phyloP scores from a whole-genome alignment of 2,113 vertebrate genomes.

The Tychaedon coryphoeus region DNA sequence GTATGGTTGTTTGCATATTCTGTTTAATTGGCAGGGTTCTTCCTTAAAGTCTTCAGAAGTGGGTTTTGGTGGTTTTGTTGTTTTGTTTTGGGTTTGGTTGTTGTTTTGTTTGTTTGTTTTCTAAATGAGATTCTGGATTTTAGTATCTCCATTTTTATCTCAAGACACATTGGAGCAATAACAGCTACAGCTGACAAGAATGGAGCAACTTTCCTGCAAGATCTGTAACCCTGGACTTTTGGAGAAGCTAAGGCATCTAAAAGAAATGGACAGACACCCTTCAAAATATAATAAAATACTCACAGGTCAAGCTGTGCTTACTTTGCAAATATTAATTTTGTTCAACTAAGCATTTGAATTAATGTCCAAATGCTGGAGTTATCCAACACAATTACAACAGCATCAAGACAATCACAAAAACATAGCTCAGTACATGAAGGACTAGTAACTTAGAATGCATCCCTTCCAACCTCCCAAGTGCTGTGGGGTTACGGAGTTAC shows the following conservation, averaged over 20 bases:
- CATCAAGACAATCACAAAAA: not conserved
- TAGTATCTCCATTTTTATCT: not conserved
- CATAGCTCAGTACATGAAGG: not conserved
- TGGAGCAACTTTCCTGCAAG: not conserved
- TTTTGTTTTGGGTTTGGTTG: not conserved
- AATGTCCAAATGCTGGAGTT: not conserved
- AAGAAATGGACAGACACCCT: not conserved
- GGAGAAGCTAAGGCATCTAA: not conserved
- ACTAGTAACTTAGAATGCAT: fast-evolving
- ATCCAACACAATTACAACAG: not conserved
- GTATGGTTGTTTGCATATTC: not conserved
- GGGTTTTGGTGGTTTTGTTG: not conserved
- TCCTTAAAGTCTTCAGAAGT: not conserved
- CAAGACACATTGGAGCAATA: not conserved
- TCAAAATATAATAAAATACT: not conserved
- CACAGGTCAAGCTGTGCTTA: not conserved
- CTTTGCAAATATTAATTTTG: not conserved
- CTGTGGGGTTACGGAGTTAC: fast-evolving
- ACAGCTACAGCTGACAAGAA: not conserved
- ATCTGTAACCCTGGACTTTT: not conserved
- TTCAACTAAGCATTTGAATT: not conserved
- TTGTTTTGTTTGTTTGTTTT: not conserved
- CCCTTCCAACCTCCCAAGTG: fast-evolving
- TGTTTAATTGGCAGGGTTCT: not conserved
- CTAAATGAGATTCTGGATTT: not conserved